Base-by-base conservation (phyloP, 2,797 vertebrate species). In the Helostoma temminkii region DNA sequence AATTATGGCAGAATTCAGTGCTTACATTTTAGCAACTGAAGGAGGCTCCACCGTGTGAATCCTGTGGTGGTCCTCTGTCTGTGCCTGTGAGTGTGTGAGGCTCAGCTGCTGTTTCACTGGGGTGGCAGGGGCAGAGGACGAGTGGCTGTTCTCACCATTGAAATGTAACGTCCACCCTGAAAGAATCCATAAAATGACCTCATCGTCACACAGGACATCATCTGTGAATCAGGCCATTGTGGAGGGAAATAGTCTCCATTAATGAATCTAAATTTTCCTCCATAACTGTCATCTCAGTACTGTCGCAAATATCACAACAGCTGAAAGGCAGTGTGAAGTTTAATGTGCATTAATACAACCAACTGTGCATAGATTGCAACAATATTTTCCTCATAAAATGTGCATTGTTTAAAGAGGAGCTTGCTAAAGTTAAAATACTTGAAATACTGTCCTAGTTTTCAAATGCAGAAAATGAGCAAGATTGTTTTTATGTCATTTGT, bases 191-290 rank as follows among this genome's bases (percentile, higher is more conserved):
- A 82, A 89, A 86, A 86, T 92, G 88, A 93, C 85, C 88, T 93
- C 92, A 93, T 83, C 74, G 69, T 87, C 86, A 81, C 80, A 52
- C 64, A 75, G 85, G 90, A 89, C 85, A 78, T 86, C 89, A 91
- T 88, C 81, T 85, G 89, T 92, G 84, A 93, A 94, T 93, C 87
- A 81, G 78, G 19, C 70, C 81, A 82, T 93, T 95, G 92, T 93
- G 66, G 56, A 74, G 50, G 52, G 66, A 86, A 87, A 65, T 45
- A 19, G 83, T 69, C 32, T 54, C 73, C 36, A 78, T 91, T 85
- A 84, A 83, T 91, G 74, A 89, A 84, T 83, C 72, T 81, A 83
- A 85, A 86, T 88, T 90, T 91, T 76, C 66, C 68, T 25, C 25
- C 43, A 54, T 24, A 68, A 65, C 64, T 78, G 25, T 50, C 50